These are phyloP conservation scores for Dorcus hopei DNA, from an alignment of 2,888 invertebrate species.

Conservation along the genomic window DNA sequence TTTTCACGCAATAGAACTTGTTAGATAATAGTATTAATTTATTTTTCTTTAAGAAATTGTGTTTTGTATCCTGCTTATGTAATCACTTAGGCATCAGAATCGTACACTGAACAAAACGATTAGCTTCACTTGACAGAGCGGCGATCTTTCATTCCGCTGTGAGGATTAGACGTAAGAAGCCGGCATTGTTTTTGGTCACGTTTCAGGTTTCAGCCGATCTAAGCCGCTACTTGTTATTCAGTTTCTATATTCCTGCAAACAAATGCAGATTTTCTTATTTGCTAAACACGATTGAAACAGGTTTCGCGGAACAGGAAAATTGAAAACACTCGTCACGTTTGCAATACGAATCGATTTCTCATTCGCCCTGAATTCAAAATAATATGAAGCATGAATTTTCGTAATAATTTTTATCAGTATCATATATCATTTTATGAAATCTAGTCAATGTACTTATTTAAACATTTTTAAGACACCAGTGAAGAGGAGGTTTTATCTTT, in stretches of 20 bases:
- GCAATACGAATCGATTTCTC: background rate
- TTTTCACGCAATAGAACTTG: too few species aligned
- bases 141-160: background rate
- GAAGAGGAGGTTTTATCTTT: too few species aligned
- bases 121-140: background rate
- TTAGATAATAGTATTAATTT: too few species aligned
- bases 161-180: conserved; percentile 10
- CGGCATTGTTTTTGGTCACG: conserved; percentile 9
- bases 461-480: too few species aligned
- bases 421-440: too few species aligned
- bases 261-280: background rate
- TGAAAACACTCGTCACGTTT: background rate
- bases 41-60: too few species aligned
- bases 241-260: background rate
- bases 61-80: too few species aligned
- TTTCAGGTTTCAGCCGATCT: background rate
- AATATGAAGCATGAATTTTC: background rate
- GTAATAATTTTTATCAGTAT: background rate
- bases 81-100: too few species aligned
- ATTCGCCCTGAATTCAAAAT: background rate
- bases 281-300: background rate
- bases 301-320: background rate
- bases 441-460: too few species aligned
- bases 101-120: background rate
- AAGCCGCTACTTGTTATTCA: background rate